These are phyloP conservation scores for Tetraneura akinire DNA, from an alignment of 1,140 invertebrate species.

Conservation along the genomic window DNA sequence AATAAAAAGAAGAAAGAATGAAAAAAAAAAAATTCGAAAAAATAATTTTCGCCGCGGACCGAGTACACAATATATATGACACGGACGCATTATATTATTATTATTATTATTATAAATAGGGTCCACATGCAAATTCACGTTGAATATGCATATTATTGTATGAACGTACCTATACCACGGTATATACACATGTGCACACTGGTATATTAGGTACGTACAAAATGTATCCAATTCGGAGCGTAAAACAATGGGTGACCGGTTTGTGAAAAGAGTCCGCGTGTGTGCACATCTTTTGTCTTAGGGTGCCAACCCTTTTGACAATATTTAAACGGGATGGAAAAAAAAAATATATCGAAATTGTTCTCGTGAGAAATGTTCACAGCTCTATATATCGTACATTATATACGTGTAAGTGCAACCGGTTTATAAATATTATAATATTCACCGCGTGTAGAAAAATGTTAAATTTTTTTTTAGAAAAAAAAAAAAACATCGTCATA, in stretches of 20 bases:
- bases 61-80: background rate
- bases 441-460: too few relatives aligned
- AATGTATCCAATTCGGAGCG: slow-evolving; percentile 18
- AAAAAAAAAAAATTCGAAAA: slow-evolving; percentile 17
- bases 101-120: slow-evolving; percentile 1
- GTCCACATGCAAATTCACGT: slow-evolving; percentile 9
- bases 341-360: background rate
- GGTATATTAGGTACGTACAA: too few relatives aligned
- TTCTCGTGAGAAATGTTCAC: slow-evolving; percentile 7
- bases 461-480: too few relatives aligned
- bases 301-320: background rate
- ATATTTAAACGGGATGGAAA: background rate
- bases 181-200: too few relatives aligned
- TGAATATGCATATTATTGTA: slow-evolving; percentile 21
- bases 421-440: too few relatives aligned
- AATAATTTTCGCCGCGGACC: slow-evolving; percentile 9
- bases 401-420: background rate
- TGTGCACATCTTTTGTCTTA: slow-evolving; percentile 30
- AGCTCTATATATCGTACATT: background rate
- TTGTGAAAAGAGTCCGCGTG: slow-evolving; percentile 36
- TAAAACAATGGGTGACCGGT: slow-evolving; percentile 43
- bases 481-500: too few relatives aligned
- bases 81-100: too few relatives aligned
- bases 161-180: background rate
- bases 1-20: background rate